A percentile compares a stretch with the other conserved stretches of the same genome.
phyloP scores from a whole-genome alignment of 2,888 invertebrate species.

The Epinotia brunnichana region DNA sequence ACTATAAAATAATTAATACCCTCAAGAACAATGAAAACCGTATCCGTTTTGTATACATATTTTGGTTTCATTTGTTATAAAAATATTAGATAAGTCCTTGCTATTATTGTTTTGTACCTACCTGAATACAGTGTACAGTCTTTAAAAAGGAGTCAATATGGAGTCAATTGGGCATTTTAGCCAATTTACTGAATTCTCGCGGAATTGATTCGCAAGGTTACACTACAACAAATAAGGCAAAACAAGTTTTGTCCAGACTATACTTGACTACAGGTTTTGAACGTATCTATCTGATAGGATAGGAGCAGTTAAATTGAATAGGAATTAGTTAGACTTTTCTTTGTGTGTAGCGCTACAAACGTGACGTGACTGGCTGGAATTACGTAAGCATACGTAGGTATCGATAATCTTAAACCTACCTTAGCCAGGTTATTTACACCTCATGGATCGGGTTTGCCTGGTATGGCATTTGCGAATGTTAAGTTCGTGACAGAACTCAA shows the following conservation, averaged over 20 bases:
- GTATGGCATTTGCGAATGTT: background rate
- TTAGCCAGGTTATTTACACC: conserved; percentile 48
- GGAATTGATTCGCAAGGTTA: conserved; percentile 62
- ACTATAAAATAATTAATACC: background rate
- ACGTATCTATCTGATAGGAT: conserved; percentile 3
- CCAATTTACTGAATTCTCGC: conserved; percentile 52
- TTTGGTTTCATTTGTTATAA: background rate
- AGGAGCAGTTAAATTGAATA: conserved; percentile 6
- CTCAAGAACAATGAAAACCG: background rate
- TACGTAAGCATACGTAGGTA: conserved; percentile 48
- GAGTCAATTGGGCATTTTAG: conserved; percentile 50
- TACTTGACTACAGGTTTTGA: background rate
- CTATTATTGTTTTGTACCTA: background rate
- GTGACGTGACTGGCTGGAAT: conserved; percentile 46
- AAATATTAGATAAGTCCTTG: background rate
- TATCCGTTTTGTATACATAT: background rate
- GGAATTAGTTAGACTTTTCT: conserved; percentile 39
- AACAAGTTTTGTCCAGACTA: conserved; percentile 19
- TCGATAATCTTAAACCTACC: conserved; percentile 38
- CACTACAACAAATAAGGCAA: conserved; percentile 8
- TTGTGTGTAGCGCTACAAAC: conserved; percentile 29
- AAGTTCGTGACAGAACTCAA: background rate
- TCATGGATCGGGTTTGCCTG: conserved; percentile 46
- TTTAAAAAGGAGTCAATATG: conserved; percentile 30
- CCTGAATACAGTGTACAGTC: no score